These are phyloP conservation scores for Mohoua ochrocephala DNA, from an alignment of 2,113 vertebrate species.

Conservation along the genomic window DNA sequence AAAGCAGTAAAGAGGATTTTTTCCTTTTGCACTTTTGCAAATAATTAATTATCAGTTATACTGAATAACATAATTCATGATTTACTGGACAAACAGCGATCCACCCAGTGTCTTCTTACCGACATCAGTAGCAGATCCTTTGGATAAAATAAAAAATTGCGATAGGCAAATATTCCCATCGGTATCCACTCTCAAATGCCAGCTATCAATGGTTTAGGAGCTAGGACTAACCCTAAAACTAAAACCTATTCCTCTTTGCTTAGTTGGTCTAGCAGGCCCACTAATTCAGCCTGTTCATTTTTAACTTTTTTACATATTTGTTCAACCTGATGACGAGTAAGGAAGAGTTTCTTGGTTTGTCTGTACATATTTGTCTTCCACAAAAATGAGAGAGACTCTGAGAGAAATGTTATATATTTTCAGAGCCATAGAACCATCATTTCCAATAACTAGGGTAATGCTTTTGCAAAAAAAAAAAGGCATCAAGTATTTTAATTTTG, in stretches of 20 bases:
- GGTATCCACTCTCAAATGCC: background rate
- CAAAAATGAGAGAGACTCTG: background rate
- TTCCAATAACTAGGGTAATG: background rate
- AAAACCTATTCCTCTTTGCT: background rate
- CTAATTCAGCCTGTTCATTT: background rate
- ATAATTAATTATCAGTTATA: background rate
- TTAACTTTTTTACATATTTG: background rate
- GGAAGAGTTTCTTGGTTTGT: background rate
- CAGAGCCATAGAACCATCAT: background rate
- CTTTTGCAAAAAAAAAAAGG: background rate
- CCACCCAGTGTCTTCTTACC: background rate
- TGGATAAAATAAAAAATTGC: background rate
- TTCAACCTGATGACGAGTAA: background rate
- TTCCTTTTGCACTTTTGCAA: background rate
- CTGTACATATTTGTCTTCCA: background rate
- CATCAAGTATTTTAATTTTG: background rate
- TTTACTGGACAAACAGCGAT: background rate
- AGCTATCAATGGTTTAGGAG: background rate
- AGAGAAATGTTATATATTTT: background rate
- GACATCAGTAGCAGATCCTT: background rate
- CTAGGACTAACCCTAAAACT: background rate
- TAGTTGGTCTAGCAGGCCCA: background rate
- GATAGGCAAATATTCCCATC: background rate
- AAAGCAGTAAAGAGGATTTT: background rate
- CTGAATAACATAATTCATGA: background rate